Evolutionary conservation across 2,113 vertebrate genomes (phyloP).

Genomic region (Trematocara marginatum): DNA sequence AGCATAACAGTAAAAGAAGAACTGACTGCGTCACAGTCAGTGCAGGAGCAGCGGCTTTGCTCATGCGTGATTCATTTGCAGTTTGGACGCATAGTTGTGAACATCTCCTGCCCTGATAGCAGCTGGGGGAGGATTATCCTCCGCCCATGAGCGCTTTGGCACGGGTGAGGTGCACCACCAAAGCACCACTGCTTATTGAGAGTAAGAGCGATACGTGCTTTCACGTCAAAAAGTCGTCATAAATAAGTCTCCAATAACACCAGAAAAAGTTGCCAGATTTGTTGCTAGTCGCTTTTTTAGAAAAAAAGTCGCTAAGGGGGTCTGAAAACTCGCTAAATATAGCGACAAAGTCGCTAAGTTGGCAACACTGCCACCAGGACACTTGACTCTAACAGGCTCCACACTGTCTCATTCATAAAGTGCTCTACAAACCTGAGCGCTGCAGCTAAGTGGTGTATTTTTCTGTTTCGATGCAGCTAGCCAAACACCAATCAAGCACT

Average conservation of each 20-base stretch:
- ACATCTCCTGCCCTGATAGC: too few relatives aligned
- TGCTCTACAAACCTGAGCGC: not conserved
- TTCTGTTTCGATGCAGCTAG: not conserved
- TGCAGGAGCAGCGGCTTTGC: too few relatives aligned
- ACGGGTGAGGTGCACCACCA: not conserved
- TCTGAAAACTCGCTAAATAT: too few relatives aligned
- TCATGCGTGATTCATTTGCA: too few relatives aligned
- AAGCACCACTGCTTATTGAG: not conserved
- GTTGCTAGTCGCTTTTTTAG: too few relatives aligned
- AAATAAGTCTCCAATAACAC: not conserved
- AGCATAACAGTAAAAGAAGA: too few relatives aligned
- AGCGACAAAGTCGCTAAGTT: not conserved
- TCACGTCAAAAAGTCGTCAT: not conserved
- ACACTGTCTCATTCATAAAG: not conserved
- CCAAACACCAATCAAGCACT: not conserved
- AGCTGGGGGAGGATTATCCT: too few relatives aligned
- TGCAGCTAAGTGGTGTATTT: not conserved
- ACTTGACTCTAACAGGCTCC: not conserved
- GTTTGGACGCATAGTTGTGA: too few relatives aligned
- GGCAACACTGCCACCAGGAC: not conserved
- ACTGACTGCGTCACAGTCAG: too few relatives aligned
- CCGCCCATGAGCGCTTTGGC: too few relatives aligned
- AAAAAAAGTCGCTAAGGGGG: not conserved
- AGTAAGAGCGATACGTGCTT: accelerated
- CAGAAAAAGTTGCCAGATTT: not conserved